phyloP scores from a whole-genome alignment of 2,113 vertebrate genomes.

The Hipposideros armiger region DNA sequence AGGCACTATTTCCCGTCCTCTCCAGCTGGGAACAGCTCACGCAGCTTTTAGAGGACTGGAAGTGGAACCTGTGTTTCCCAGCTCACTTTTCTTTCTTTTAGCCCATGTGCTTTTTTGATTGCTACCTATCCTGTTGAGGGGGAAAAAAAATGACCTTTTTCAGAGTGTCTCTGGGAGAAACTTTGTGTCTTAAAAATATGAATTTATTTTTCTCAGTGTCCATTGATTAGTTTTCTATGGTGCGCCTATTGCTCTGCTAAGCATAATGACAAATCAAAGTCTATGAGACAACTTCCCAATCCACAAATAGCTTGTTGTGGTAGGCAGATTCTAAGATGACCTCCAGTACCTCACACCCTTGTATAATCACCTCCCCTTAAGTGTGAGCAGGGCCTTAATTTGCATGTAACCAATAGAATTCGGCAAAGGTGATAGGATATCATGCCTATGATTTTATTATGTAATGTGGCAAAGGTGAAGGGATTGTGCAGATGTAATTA shows the following conservation, averaged over 20 bases:
- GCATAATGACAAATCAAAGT: neutral
- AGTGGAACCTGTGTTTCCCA: neutral
- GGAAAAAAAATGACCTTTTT: neutral
- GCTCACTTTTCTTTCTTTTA: neutral
- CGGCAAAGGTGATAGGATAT: neutral
- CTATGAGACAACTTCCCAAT: neutral
- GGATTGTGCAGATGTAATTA: slow-evolving; percentile 17
- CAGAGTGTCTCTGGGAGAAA: neutral
- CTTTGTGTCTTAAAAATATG: neutral
- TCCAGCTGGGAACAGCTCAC: neutral
- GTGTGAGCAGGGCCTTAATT: neutral
- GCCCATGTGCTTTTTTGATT: neutral
- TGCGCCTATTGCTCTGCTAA: neutral
- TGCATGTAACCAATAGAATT: neutral
- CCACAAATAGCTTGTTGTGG: neutral
- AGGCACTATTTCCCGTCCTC: neutral
- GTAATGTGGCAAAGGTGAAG: neutral
- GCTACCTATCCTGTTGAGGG: no score
- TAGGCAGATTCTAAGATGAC: neutral
- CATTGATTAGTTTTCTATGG: neutral
- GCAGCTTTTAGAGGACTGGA: neutral
- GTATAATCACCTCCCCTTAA: neutral
- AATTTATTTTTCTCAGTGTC: neutral
- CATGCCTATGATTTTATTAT: neutral
- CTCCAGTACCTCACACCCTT: neutral